phyloP scores from a whole-genome alignment of 2,888 invertebrate genomes.

The Acrocera orbiculus region DNA sequence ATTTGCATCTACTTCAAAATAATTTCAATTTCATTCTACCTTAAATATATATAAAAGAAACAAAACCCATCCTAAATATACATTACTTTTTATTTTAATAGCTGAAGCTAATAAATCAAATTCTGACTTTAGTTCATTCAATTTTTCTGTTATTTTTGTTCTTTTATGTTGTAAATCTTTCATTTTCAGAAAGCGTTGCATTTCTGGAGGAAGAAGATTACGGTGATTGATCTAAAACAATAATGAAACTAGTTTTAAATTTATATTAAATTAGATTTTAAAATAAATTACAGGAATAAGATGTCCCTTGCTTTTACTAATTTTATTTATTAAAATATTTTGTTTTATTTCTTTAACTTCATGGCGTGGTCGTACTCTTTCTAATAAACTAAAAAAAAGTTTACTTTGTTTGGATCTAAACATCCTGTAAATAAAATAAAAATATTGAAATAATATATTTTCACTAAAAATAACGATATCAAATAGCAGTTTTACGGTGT shows the following conservation, averaged over 20 bases:
- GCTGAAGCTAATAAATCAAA: constrained; percentile 18
- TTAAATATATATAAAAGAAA: no score
- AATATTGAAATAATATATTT: no score
- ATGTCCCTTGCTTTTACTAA: constrained; percentile 19
- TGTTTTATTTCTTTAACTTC: no score
- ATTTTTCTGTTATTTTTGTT: constrained; percentile 12
- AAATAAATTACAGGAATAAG: constrained; percentile 18
- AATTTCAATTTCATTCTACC: no score
- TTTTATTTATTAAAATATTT: constrained; percentile 22
- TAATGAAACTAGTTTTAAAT: no score
- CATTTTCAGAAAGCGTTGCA: constrained; percentile 21
- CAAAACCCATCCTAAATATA: no score
- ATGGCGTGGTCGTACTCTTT: constrained; percentile 22
- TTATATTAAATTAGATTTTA: neutral
- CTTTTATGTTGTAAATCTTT: constrained; percentile 19
- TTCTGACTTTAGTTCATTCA: constrained; percentile 17
- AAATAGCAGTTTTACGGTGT: no score
- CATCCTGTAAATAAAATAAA: no score
- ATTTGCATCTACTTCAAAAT: no score
- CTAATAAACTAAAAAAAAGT: constrained; percentile 21
- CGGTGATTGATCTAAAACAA: no score
- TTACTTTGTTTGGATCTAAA: constrained; percentile 24
- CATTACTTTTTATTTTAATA: constrained; percentile 25
- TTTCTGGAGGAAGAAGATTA: constrained; percentile 21
- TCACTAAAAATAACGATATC: no score